Evolutionary conservation across 2,113 vertebrate species (phyloP).

Genomic region (Bufo gargarizans): DNA sequence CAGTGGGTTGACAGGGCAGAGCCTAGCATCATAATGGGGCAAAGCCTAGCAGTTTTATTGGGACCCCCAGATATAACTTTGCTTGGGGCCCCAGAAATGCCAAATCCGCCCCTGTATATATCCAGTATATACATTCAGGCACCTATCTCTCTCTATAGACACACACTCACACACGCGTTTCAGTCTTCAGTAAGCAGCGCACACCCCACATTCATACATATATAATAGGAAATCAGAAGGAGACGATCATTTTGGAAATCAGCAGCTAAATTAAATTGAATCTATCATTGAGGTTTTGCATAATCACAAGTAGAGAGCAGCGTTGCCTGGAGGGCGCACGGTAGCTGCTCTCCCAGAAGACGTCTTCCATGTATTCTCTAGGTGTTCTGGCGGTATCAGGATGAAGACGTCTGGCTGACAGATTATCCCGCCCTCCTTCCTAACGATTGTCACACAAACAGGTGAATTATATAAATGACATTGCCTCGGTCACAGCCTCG

Average conservation of each 20-base stretch:
- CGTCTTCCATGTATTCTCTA: background rate
- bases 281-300: background rate
- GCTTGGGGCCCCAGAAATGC: too few relatives aligned
- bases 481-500: too few relatives aligned
- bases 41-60: too few relatives aligned
- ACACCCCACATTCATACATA: background rate
- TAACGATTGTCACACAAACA: too few relatives aligned
- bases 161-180: too few relatives aligned
- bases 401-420: background rate
- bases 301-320: background rate
- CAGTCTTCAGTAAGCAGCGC: background rate
- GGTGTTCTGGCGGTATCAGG: background rate
- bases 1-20: too few relatives aligned
- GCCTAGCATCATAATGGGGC: too few relatives aligned
- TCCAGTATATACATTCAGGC: too few relatives aligned
- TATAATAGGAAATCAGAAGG: background rate
- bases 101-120: too few relatives aligned
- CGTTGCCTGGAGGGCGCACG: background rate
- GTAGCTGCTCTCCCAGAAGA: background rate
- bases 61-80: too few relatives aligned
- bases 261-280: conserved; percentile 25
- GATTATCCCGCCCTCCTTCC: background rate
- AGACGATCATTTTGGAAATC: background rate
- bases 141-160: too few relatives aligned
- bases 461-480: too few relatives aligned